These are phyloP conservation scores for Pseudochaenichthys georgianus DNA, from an alignment of 2,797 vertebrate species.

Conservation along the genomic window DNA sequence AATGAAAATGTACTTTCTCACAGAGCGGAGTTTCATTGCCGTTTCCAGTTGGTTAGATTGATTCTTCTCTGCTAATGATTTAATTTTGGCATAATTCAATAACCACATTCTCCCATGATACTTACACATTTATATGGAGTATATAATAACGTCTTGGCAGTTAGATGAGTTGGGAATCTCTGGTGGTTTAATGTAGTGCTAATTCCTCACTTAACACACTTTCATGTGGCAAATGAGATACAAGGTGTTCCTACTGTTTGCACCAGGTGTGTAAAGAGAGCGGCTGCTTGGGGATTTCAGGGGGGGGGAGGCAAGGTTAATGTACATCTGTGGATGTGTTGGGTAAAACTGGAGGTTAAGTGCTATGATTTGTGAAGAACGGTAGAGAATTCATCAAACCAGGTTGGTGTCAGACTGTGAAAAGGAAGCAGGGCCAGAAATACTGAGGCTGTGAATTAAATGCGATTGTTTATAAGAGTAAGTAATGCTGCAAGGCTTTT, in stretches of 20 bases:
- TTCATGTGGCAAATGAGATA: constrained; percentile 72
- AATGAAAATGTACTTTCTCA: constrained; percentile 33
- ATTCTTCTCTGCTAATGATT: constrained; percentile 78
- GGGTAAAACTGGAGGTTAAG: constrained; percentile 8
- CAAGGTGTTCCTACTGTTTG: constrained; percentile 37
- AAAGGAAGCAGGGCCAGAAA: background rate
- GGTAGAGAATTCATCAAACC: constrained; percentile 10
- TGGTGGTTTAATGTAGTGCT: constrained; percentile 76
- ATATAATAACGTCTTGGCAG: constrained; percentile 77
- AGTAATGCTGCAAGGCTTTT: background rate
- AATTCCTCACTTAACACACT: constrained; percentile 81
- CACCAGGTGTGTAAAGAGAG: constrained; percentile 16
- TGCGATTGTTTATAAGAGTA: background rate
- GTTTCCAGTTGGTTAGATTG: constrained; percentile 70
- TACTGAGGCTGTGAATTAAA: constrained; percentile 2
- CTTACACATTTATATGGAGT: constrained; percentile 78
- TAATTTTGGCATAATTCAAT: constrained; percentile 84
- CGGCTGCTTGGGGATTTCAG: background rate
- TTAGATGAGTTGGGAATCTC: constrained; percentile 77
- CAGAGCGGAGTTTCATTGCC: constrained; percentile 21
- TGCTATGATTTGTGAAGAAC: constrained; percentile 6
- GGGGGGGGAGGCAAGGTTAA: background rate
- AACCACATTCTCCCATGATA: constrained; percentile 73
- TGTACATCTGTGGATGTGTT: constrained; percentile 6
- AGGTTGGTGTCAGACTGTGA: constrained; percentile 2